These are phyloP conservation scores for Falcunculus frontatus DNA, from an alignment of 2,113 vertebrate species.

Conservation along the genomic window DNA sequence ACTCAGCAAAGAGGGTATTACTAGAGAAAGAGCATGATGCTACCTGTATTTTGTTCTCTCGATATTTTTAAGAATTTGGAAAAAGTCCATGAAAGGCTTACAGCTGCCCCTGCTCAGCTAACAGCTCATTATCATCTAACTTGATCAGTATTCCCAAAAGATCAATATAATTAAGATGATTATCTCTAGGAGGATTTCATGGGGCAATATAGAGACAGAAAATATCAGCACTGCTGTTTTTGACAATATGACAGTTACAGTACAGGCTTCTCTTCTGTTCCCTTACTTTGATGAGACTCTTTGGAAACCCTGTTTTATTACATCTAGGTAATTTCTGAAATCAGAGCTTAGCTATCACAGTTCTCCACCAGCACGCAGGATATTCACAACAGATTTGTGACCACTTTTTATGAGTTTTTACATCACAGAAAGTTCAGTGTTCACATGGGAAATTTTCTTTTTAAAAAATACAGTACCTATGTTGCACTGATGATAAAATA, in stretches of 20 bases:
- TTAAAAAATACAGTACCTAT: not conserved
- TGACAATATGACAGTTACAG: not conserved
- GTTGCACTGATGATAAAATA: not conserved
- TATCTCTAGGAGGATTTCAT: slow-evolving; percentile 8
- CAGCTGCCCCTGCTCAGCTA: not conserved
- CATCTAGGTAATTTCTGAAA: not conserved
- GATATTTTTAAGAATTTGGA: not conserved
- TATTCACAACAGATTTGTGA: not conserved
- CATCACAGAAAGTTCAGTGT: not conserved
- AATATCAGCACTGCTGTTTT: not conserved
- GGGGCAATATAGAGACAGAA: not conserved
- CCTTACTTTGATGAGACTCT: not conserved
- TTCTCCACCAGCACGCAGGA: not conserved
- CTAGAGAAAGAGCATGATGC: not conserved
- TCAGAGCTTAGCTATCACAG: not conserved
- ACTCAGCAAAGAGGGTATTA: not conserved
- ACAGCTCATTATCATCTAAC: slow-evolving; percentile 7
- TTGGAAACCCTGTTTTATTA: not conserved
- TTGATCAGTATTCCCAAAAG: slow-evolving; percentile 11
- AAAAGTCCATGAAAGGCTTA: not conserved
- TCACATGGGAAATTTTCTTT: not conserved
- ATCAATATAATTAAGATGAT: slow-evolving; percentile 28
- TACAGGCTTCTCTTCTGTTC: not conserved
- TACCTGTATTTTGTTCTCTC: not conserved
- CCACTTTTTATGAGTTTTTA: not conserved